Evolutionary conservation across 2,797 vertebrate species (phyloP).

Genomic region (Brachymystax lenok): DNA sequence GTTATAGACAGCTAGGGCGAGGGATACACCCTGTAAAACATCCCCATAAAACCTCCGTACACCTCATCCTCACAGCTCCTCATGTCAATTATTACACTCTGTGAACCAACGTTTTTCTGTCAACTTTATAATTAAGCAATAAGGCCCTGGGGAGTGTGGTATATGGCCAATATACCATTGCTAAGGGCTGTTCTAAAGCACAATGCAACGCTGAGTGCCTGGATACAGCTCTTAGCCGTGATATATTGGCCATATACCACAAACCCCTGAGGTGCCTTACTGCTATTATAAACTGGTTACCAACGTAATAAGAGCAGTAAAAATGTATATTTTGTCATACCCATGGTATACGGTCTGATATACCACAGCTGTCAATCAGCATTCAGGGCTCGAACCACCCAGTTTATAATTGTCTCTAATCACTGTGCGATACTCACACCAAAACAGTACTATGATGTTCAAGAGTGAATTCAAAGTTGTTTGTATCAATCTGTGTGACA

Average conservation of each 20-base stretch:
- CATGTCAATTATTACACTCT: not conserved
- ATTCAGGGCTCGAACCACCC: not conserved
- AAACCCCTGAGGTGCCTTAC: too few relatives aligned
- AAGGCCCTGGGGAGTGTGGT: too few relatives aligned
- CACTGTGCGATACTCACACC: not conserved
- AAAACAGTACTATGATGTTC: not conserved
- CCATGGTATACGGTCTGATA: too few relatives aligned
- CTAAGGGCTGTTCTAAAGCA: too few relatives aligned
- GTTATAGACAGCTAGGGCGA: conserved; percentile 14
- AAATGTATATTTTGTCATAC: too few relatives aligned
- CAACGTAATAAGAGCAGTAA: too few relatives aligned
- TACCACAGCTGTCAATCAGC: too few relatives aligned
- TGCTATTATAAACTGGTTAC: too few relatives aligned
- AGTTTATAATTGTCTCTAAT: not conserved
- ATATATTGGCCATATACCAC: too few relatives aligned
- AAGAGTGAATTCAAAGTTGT: not conserved
- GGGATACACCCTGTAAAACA: conserved; percentile 19
- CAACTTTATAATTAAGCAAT: not conserved
- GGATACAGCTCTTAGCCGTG: too few relatives aligned
- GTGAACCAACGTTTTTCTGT: not conserved
- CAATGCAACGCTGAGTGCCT: too few relatives aligned
- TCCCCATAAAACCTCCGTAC: conserved; percentile 26
- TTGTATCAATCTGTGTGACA: conserved; percentile 4
- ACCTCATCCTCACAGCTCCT: not conserved
- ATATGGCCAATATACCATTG: too few relatives aligned